Evolutionary conservation across 2,113 vertebrate genomes (phyloP).

Genomic region (Anser brachyrhynchus): DNA sequence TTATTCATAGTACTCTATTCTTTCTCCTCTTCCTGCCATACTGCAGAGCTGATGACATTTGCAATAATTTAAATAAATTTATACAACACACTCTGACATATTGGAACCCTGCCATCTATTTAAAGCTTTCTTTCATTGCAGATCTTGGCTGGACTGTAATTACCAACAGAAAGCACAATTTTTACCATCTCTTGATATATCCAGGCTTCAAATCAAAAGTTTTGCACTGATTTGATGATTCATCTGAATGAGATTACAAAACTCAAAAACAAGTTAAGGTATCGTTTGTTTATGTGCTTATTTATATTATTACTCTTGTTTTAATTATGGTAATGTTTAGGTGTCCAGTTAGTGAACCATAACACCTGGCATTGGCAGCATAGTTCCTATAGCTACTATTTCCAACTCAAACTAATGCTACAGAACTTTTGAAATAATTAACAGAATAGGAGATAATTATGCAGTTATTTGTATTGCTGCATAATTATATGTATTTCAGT

Average conservation of each 20-base stretch:
- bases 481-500: too few species aligned
- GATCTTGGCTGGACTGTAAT: not conserved
- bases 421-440: not conserved
- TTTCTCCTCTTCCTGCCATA: not conserved
- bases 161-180: not conserved
- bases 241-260: not conserved
- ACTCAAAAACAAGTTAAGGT: not conserved
- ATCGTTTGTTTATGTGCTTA: not conserved
- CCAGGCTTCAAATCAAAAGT: not conserved
- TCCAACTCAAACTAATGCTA: not conserved
- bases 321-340: not conserved
- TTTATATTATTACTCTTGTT: not conserved
- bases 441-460: not conserved
- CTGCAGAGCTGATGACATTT: not conserved
- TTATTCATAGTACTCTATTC: not conserved
- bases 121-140: not conserved
- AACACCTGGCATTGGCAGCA: not conserved
- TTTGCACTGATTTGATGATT: not conserved
- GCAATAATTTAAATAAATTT: not conserved
- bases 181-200: not conserved
- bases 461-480: not conserved
- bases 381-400: not conserved
- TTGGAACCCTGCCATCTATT: not conserved
- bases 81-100: not conserved
- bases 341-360: not conserved